These are phyloP conservation scores for Bursaphelenchus okinawaensis DNA, from an alignment of 2,888 invertebrate genomes.

Conservation along the genomic window DNA sequence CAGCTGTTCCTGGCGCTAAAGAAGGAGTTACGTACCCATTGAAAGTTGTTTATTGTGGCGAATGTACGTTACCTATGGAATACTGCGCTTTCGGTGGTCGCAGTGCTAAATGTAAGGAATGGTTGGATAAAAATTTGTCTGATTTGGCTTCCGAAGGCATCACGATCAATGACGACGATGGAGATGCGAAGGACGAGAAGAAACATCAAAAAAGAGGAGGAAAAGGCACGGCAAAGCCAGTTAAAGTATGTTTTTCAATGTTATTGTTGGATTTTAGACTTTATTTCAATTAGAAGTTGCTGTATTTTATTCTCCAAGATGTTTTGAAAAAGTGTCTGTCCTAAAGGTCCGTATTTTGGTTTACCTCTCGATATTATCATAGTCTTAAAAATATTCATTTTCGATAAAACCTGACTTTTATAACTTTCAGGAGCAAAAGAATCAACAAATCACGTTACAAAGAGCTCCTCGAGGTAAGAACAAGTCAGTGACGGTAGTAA, in stretches of 20 bases:
- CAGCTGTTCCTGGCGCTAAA: not conserved
- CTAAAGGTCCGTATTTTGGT: no score
- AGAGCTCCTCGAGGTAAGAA: slow-evolving; percentile 85
- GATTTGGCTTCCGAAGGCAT: slow-evolving; percentile 78
- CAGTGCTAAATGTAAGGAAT: slow-evolving; percentile 83
- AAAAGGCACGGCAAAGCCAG: slow-evolving; percentile 52
- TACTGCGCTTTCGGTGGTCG: slow-evolving; percentile 98
- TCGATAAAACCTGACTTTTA: not conserved
- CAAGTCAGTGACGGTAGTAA: slow-evolving; percentile 94
- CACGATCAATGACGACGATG: slow-evolving; percentile 18
- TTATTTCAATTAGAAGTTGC: no score
- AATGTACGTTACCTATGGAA: slow-evolving; percentile 62
- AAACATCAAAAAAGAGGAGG: slow-evolving; percentile 44
- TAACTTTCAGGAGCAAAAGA: slow-evolving; percentile 66
- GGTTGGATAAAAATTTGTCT: slow-evolving; percentile 89
- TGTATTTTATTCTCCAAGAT: no score
- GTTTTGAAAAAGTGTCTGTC: no score
- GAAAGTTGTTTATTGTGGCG: slow-evolving; percentile 47
- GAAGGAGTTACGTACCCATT: slow-evolving; percentile 42
- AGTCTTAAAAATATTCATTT: not conserved
- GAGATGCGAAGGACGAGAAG: slow-evolving; percentile 25
- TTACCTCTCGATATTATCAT: not conserved
- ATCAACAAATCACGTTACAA: slow-evolving; percentile 64
- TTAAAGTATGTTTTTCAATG: slow-evolving; percentile 12
- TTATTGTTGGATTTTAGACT: no score